Base-by-base conservation (phyloP, 2,797 vertebrate genomes). In the Muraenolepis orangiensis region DNA sequence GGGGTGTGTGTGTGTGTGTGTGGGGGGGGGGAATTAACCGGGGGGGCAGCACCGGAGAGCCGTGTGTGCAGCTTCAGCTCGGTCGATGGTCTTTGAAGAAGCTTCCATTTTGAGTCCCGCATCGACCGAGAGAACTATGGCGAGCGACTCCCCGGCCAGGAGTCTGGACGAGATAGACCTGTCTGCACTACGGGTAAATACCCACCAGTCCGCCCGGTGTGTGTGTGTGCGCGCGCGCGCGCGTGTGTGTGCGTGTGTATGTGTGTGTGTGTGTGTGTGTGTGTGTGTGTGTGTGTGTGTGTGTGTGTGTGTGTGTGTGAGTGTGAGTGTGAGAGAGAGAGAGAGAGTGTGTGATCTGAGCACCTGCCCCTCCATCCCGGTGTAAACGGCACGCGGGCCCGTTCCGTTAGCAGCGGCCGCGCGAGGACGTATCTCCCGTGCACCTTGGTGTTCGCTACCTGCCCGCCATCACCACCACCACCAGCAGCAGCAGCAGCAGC, bases 111-210 rank as follows among this genome's bases (percentile, higher is more conserved):
- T 87, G 83, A 89, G 85, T 76, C 84, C 85, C 80, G 85, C 69
- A 1, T 74, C 74, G 6, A 84, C 88, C 87, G 88, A 88, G 82
- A 91, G 89, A 77, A 96, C 94, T 89, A 98, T 98, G 97, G 96
- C 96, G 94, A 98, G 96, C 91, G 97, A 98, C 90, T 98, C 97
- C 82, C 97, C 96, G 5, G 97, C 97, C 79, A 93, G 96, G 88
- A 98, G 96, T 91, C 92, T 98, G 95, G 96, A 98, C 86, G 97
- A 98, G 92, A 98, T 98, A 78, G 96, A 98, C 91, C 96, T 98
- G 86, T 97, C 97, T 83, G 96, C 97, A 72, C 91, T 98, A 84
- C 94, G 97, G 96, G 97, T 98, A 92, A 95, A 23, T 46, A 28
- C 40, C 31, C 31, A 70, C 46, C 10, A n/a, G 30, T 67, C 8